Base-by-base conservation (phyloP, 1,140 invertebrate genomes). In the Orius insidiosus region DNA sequence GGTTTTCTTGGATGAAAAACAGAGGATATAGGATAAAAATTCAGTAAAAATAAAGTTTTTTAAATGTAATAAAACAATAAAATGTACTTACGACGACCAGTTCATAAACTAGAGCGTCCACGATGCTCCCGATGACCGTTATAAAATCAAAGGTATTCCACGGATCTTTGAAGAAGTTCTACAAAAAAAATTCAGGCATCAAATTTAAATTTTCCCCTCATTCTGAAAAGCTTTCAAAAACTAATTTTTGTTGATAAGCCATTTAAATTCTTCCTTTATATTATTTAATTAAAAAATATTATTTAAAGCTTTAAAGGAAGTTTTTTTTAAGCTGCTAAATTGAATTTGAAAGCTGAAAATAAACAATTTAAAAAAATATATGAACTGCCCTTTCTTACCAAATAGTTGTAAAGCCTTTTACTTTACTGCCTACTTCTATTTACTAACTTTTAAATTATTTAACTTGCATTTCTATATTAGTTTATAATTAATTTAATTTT, bases 131-230 rank as follows among this genome's bases (percentile, higher is more conserved):
- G 63, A 98, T 84, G 53, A 99, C 96, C 46, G 95, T 99, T 58
- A 98, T 88, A 65, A 99, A 96, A 74, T 99, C 96, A 68, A 99
- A 99, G 45, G 86, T 86, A 69, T 99, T 99, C 96, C 96, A 99
- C 2, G 87, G 84, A 68, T 99, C 95, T 71, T 94, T 94, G 78
- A 98, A 99, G 77, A 98, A 99, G 72, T 98, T 98, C 94, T 98
- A 65, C n/a, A 69, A 64, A 59, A 63, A 54, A 58, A 53, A 59
- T 50, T 38, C n/a, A n/a, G n/a, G n/a, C n/a, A n/a, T 9, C 15
- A 47, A 46, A 41, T 11, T 14, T 39, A 36, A 36, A 36, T 36
- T n/a, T n/a, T n/a, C n/a, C n/a, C 33, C 30, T 6, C 5, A 40
- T 13, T 24, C 30, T 6, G 5, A 15, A 44, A 24, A 44, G 31